Evolutionary conservation across 1,140 invertebrate genomes (phyloP).

Genomic region (Drosophila watanabei): DNA sequence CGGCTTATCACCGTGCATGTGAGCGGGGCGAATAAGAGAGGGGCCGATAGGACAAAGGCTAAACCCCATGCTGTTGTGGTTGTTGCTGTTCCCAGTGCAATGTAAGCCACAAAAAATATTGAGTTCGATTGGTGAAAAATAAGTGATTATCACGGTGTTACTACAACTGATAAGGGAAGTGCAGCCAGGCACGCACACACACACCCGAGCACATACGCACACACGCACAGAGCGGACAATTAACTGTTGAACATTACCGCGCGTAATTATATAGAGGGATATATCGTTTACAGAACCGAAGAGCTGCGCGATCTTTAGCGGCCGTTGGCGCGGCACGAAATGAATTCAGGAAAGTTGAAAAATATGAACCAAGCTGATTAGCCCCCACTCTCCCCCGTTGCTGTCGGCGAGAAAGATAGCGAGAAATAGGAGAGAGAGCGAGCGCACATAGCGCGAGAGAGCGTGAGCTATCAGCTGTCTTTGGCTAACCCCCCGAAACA

Average conservation of each 20-base stretch:
- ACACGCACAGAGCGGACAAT: conserved; percentile 5
- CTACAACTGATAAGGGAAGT: conserved; percentile 56
- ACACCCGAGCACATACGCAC: background rate
- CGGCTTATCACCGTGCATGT: conserved; percentile 32
- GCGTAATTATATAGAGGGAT: conserved; percentile 57
- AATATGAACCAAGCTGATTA: conserved; percentile 55
- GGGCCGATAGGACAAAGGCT: conserved; percentile 34
- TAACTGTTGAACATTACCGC: conserved; percentile 46
- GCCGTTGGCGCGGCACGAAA: conserved; percentile 55
- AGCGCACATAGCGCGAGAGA: background rate
- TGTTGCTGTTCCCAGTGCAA: conserved; percentile 31
- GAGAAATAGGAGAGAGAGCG: background rate
- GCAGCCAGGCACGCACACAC: conserved; percentile 23
- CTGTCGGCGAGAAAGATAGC: conserved; percentile 18
- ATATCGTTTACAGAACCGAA: conserved; percentile 31
- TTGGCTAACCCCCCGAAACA: background rate
- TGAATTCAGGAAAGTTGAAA: conserved; percentile 41
- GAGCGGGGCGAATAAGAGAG: background rate
- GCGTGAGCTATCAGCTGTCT: conserved; percentile 25
- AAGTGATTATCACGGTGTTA: conserved; percentile 58
- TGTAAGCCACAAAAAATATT: conserved; percentile 50
- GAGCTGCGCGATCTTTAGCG: conserved; percentile 54
- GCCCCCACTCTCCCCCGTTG: background rate
- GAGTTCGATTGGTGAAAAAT: conserved; percentile 57
- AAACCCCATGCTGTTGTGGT: conserved; percentile 11